Evolutionary conservation across 2,113 vertebrate species (phyloP), one percentile per base, ranked within the genome.

Genomic region (Cygnus atratus): DNA sequence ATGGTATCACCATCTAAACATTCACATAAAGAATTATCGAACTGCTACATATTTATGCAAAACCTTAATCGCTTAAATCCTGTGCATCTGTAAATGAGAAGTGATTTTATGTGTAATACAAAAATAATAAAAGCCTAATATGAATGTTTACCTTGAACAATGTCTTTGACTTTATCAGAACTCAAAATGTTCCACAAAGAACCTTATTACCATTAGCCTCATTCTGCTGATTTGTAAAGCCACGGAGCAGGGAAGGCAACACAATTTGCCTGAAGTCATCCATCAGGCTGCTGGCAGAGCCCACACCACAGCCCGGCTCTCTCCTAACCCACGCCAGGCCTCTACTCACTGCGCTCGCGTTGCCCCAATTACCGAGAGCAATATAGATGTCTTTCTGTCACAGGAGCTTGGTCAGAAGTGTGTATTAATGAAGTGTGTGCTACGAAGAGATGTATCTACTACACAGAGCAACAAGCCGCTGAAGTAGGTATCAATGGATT

Each of bases 21-120:
- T 35, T 50, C 58, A 68, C 55, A 79, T 44, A 59, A 79, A 84
- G 43, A 92, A 75, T 90, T 85, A 85, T 61, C 44, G 82, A 62
- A 80, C 44, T 87, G 48, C 43, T 87, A 70, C 72, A 48, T 91
- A 95, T 95, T 97, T 91, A 95, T 90, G 63, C 62, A 90, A 68
- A 93, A 29, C 84, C 61, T 70, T 92, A 92, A 95, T 90, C 87
- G 91, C 72, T 35, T 90, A 86, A 91, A 87, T 77, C 74, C 92
- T 43, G 10, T 92, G 61, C 62, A 85, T 88, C 57, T 71, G 48
- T 76, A 90, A 86, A 77, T 13, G 59, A 92, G 77, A 57, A 81
- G 63, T 84, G 52, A 41, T 79, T 75, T 48, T 39, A 71, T 17
- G 61, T 16, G 67, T 72, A 92, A 63, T 43, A 66, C 11, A 76